Conservation (phyloP, 2,888 invertebrate genomes). For the Tenthredo notha region DNA sequence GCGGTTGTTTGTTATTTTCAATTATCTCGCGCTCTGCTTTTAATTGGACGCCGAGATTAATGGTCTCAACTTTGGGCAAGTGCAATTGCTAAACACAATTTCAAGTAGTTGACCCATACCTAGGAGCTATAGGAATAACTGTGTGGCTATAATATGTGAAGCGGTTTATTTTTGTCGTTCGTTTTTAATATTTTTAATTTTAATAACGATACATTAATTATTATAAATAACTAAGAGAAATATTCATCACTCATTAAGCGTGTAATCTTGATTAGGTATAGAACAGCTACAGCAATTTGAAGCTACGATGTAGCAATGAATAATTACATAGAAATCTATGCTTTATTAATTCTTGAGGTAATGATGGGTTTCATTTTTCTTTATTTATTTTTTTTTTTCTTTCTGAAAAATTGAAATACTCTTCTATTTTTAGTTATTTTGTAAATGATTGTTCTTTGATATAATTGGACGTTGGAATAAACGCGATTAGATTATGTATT, state of each 20-base stretch:
- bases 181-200: not conserved
- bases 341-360: not conserved
- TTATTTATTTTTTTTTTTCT: not conserved
- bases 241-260: not conserved
- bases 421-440: not conserved
- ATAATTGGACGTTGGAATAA: conserved; percentile 29
- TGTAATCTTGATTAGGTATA: not conserved
- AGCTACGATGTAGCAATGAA: not conserved
- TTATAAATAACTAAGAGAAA: not conserved
- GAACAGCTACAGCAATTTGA: not conserved
- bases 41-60: conserved; percentile 43
- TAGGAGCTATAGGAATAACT: not conserved
- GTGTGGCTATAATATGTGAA: not conserved
- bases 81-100: conserved; percentile 41
- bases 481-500: not conserved
- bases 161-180: not conserved
- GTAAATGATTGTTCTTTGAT: not conserved
- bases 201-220: not conserved
- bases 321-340: not conserved
- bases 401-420: not conserved
- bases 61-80: conserved; percentile 40
- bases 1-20: conserved; percentile 49
- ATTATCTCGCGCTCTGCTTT: conserved; percentile 44
- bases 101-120: conserved; percentile 19
- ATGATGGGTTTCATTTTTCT: not conserved